Evolutionary conservation across 2,113 vertebrate genomes (phyloP).

Genomic region (Spea bombifrons): DNA sequence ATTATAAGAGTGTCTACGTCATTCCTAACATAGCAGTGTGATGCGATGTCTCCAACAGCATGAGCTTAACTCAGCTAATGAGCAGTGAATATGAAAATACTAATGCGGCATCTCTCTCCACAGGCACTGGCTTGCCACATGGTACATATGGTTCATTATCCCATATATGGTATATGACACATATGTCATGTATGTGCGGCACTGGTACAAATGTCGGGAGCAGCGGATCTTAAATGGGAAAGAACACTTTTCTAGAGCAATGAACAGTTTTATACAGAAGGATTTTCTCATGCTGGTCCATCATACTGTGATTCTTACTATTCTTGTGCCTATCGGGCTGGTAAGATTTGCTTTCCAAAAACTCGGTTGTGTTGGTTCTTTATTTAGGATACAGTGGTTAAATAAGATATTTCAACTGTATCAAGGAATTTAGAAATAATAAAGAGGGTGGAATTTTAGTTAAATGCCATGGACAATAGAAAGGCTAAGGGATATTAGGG

Average conservation of each 20-base stretch:
- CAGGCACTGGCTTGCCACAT: constrained; percentile 89
- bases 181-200: constrained; percentile 92
- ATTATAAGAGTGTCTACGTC: no score
- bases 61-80: neutral
- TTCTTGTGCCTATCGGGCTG: constrained; percentile 86
- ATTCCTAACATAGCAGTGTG: no score
- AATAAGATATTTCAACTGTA: no score
- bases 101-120: constrained; percentile 35
- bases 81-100: neutral
- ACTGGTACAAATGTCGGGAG: constrained; percentile 82
- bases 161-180: constrained; percentile 96
- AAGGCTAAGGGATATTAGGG: no score
- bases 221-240: constrained; percentile 67
- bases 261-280: constrained; percentile 78
- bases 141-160: constrained; percentile 85
- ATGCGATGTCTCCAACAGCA: no score
- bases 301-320: constrained; percentile 82
- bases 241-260: constrained; percentile 67
- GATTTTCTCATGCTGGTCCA: constrained; percentile 91
- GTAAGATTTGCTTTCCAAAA: constrained; percentile 61
- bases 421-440: no score
- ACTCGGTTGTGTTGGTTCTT: neutral
- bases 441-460: no score
- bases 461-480: no score
- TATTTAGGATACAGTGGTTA: no score